Percentiles rank a stretch among this genome's conserved stretches.
Evolutionary conservation across 1,140 invertebrate species (phyloP).

Genomic region (Rhynchophorus ferrugineus): DNA sequence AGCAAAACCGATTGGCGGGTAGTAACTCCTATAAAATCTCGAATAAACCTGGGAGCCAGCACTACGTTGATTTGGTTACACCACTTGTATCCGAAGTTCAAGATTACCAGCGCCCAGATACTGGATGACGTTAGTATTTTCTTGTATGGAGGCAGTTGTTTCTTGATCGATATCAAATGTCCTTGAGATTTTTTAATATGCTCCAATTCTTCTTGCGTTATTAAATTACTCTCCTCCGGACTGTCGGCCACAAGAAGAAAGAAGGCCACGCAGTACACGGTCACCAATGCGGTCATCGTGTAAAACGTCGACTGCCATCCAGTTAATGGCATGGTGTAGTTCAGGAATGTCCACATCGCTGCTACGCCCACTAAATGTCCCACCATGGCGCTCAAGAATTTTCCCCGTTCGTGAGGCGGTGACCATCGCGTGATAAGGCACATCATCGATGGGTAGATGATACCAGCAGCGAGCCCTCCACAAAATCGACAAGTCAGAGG

Average conservation of each 20-base stretch:
- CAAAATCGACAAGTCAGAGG: constrained; percentile 17
- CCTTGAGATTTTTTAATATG: constrained; percentile 63
- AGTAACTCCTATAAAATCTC: constrained; percentile 77
- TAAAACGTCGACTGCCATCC: constrained; percentile 57
- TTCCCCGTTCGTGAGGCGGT: constrained; percentile 65
- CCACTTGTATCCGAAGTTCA: constrained; percentile 69
- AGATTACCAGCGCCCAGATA: constrained; percentile 55
- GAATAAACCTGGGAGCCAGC: constrained; percentile 71
- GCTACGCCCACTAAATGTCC: constrained; percentile 70
- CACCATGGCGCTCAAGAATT: constrained; percentile 64
- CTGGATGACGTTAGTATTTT: constrained; percentile 53
- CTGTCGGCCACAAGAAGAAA: constrained; percentile 53
- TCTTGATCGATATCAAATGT: constrained; percentile 45
- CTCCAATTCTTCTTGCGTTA: constrained; percentile 62
- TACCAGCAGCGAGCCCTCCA: constrained; percentile 39
- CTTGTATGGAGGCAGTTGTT: constrained; percentile 49
- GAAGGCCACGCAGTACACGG: constrained; percentile 11
- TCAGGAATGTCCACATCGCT: constrained; percentile 64
- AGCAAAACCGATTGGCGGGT: constrained; percentile 19
- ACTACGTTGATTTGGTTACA: constrained; percentile 75
- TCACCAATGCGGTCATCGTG: constrained; percentile 10
- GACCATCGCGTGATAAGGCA: constrained; percentile 64
- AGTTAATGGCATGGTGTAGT: constrained; percentile 50
- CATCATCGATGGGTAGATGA: constrained; percentile 65
- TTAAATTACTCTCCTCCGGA: constrained; percentile 65